Evolutionary conservation across 1,140 invertebrate species (phyloP).

Genomic region (Lepidurus packardi): DNA sequence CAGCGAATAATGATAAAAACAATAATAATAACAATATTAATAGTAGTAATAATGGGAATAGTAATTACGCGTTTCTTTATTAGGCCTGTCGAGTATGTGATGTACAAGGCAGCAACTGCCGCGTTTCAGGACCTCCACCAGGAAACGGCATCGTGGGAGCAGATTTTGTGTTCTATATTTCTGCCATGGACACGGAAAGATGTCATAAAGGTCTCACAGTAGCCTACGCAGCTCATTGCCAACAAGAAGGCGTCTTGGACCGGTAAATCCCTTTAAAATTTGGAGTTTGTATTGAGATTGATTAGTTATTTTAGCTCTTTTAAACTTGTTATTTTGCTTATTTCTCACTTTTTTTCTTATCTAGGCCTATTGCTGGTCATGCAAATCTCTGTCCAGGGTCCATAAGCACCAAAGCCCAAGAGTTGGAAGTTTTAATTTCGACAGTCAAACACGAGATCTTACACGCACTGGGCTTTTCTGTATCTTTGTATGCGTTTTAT

Average conservation of each 20-base stretch:
- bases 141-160: conserved; percentile 70
- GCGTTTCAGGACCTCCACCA: conserved; percentile 45
- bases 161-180: conserved; percentile 96
- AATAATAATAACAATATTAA: background rate
- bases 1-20: background rate
- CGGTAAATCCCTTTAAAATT: conserved; percentile 52
- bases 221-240: conserved; percentile 97
- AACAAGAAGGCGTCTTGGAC: conserved; percentile 87
- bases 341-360: conserved; percentile 36
- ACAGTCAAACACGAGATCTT: conserved; percentile 99
- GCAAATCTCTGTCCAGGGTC: conserved; percentile 96
- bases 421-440: conserved; percentile 85
- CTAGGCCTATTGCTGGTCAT: conserved; percentile 93
- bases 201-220: conserved; percentile 86
- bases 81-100: conserved; percentile 81
- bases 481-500: conserved; percentile 91
- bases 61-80: conserved; percentile 37
- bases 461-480: conserved; percentile 93
- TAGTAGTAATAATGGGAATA: background rate
- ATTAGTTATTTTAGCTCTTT: too few relatives aligned
- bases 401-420: conserved; percentile 85
- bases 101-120: conserved; percentile 71
- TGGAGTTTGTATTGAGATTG: too few relatives aligned
- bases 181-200: conserved; percentile 82
- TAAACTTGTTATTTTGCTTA: background rate